These are phyloP conservation scores for Ascaphus truei DNA, from an alignment of 2,113 vertebrate genomes.

Conservation along the genomic window DNA sequence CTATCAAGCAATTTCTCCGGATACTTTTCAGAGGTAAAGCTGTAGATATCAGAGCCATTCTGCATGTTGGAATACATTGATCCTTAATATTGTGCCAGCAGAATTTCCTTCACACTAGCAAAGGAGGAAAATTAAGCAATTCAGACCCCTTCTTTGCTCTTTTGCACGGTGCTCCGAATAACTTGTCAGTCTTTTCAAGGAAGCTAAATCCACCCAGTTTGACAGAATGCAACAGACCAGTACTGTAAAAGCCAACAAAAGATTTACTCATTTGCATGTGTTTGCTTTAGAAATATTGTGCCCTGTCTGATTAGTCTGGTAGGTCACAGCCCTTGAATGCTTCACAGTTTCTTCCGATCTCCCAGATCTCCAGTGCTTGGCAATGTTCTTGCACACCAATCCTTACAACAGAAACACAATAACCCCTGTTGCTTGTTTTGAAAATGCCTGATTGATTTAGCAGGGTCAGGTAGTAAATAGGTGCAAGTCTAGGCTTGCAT, in stretches of 20 bases:
- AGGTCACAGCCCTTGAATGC: neutral
- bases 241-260: neutral
- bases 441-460: neutral
- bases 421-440: neutral
- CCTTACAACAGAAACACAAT: neutral
- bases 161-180: too few species aligned
- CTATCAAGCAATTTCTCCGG: slow-evolving; percentile 40
- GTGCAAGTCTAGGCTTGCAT: slow-evolving; percentile 12
- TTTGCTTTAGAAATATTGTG: neutral
- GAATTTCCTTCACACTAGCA: neutral
- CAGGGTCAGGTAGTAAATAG: neutral
- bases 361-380: neutral
- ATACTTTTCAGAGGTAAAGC: slow-evolving; percentile 35
- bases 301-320: neutral
- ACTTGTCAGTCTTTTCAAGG: neutral
- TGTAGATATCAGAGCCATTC: neutral
- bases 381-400: neutral
- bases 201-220: too few species aligned
- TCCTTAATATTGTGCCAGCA: neutral
- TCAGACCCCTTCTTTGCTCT: neutral
- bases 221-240: neutral
- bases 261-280: neutral
- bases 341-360: too few species aligned
- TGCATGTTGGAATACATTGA: neutral
- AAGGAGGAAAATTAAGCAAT: neutral